Percentiles rank a stretch among this genome's conserved stretches.
Evolutionary conservation across 2,888 invertebrate genomes (phyloP).

Genomic region (Eumerus sabulonum): DNA sequence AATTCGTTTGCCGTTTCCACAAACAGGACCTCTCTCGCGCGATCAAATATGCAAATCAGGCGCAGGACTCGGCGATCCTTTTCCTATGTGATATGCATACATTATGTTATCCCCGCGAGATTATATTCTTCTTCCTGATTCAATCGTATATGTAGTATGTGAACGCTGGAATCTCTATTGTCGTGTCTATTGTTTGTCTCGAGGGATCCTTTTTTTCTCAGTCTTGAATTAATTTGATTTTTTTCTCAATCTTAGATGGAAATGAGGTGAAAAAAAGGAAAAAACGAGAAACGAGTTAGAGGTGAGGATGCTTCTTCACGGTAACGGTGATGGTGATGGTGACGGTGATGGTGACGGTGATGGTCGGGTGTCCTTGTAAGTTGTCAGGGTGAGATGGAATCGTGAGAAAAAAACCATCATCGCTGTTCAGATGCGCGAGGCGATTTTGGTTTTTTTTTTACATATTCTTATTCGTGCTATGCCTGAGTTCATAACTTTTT

Average conservation of each 20-base stretch:
- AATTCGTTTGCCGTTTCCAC: conserved; percentile 44
- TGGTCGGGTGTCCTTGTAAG: conserved; percentile 57
- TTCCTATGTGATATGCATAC: conserved; percentile 66
- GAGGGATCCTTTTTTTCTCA: conserved; percentile 64
- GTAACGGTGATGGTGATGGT: conserved; percentile 40
- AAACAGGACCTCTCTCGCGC: conserved; percentile 64
- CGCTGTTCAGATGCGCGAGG: conserved; percentile 39
- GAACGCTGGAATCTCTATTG: conserved; percentile 56
- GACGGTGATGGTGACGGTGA: too few relatives aligned
- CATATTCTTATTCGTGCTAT: conserved; percentile 31
- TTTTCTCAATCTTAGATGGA: conserved; percentile 66
- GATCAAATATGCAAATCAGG: conserved; percentile 68
- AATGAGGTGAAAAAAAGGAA: conserved; percentile 66
- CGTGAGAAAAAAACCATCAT: conserved; percentile 64
- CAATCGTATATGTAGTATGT: conserved; percentile 27
- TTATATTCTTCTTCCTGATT: conserved; percentile 28
- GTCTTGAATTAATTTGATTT: conserved; percentile 66
- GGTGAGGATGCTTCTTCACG: conserved; percentile 64
- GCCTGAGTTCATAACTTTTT: background rate
- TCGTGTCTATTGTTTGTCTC: conserved; percentile 64
- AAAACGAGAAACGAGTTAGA: conserved; percentile 62
- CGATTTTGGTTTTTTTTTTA: conserved; percentile 41
- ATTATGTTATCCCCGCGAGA: conserved; percentile 63
- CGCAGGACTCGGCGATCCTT: conserved; percentile 64
- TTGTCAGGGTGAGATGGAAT: conserved; percentile 65